Percentiles rank a stretch among this genome's conserved stretches.
Conservation (phyloP, 2,113 vertebrate genomes). For the Megaleporinus macrocephalus region DNA sequence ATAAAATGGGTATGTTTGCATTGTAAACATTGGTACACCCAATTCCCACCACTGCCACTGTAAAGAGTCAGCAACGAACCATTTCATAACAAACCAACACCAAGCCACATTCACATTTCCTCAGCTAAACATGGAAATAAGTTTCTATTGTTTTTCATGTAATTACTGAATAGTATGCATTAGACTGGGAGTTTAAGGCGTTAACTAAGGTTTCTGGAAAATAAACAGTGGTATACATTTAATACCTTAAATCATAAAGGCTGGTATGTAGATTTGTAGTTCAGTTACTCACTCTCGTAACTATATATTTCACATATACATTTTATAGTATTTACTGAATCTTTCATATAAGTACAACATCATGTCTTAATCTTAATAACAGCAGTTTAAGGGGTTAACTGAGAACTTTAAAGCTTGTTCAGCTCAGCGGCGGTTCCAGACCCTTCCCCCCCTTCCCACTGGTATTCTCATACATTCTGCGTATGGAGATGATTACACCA, state of each 20-base stretch:
- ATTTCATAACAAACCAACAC: too few relatives aligned
- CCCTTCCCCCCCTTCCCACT: not conserved
- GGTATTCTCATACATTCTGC: conserved; percentile 19
- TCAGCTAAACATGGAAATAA: too few relatives aligned
- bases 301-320: not conserved
- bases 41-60: too few relatives aligned
- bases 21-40: too few relatives aligned
- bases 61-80: too few relatives aligned
- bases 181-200: too few relatives aligned
- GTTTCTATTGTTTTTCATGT: too few relatives aligned
- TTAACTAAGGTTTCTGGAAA: not conserved
- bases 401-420: conserved; percentile 5
- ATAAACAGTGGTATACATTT: not conserved
- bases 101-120: too few relatives aligned
- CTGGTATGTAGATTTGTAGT: not conserved
- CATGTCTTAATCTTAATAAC: not conserved
- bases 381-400: not conserved
- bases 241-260: not conserved
- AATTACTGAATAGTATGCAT: too few relatives aligned
- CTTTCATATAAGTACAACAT: not conserved
- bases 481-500: conserved; percentile 46
- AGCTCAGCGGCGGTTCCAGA: not conserved
- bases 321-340: not conserved
- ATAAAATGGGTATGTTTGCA: too few relatives aligned
- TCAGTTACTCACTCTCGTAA: too few relatives aligned